Conservation (phyloP, 2,888 invertebrate species). For the Drosophila paranaensis region DNA sequence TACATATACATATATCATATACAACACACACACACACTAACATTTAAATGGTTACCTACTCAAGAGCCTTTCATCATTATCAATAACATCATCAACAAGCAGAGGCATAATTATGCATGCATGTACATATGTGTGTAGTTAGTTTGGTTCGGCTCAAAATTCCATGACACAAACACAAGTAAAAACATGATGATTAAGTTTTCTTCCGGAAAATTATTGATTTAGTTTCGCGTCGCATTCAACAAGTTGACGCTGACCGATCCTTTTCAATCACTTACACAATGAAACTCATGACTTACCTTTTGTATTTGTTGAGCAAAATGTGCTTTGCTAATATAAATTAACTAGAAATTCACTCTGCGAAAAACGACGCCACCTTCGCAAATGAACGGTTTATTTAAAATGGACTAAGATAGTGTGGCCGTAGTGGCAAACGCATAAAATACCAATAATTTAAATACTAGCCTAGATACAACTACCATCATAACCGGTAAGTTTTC, state of each 20-base stretch:
- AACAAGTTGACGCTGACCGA: conserved; percentile 28
- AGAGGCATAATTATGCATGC: conserved; percentile 23
- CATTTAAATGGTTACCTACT: conserved; percentile 13
- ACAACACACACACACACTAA: conserved; percentile 2
- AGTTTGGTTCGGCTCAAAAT: conserved; percentile 47
- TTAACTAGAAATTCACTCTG: conserved; percentile 17
- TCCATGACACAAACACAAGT: conserved; percentile 61
- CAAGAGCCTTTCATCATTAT: conserved; percentile 36
- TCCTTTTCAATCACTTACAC: background rate
- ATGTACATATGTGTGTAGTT: background rate
- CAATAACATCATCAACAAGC: conserved; percentile 17
- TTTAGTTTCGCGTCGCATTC: conserved; percentile 30
- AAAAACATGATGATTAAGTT: conserved; percentile 28
- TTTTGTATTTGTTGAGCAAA: conserved; percentile 13
- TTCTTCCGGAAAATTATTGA: conserved; percentile 43
- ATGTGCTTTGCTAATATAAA: conserved; percentile 1
- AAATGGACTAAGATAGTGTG: conserved; percentile 50
- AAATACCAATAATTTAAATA: conserved; percentile 8
- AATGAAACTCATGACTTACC: conserved; percentile 31
- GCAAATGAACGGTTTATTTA: conserved; percentile 71
- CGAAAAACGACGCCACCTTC: conserved; percentile 52
- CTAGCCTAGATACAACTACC: background rate
- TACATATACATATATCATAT: background rate
- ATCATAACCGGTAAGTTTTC: background rate
- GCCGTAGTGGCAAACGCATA: conserved; percentile 6